Percentiles rank a stretch among this genome's conserved stretches.
Evolutionary conservation across 2,888 invertebrate genomes (phyloP).

Genomic region (Tenthredo amoena): DNA sequence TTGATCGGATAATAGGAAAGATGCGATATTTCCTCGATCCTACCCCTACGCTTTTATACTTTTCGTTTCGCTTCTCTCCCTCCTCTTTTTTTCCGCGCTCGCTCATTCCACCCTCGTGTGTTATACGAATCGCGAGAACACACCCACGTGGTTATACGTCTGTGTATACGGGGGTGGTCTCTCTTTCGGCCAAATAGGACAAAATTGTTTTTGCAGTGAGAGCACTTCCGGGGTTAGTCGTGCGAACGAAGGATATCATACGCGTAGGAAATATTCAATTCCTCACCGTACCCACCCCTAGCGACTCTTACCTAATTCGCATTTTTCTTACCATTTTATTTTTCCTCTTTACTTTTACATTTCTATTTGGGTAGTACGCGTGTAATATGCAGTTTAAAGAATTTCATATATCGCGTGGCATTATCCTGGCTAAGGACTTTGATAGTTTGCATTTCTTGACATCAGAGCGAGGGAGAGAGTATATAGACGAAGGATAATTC

Average conservation of each 20-base stretch:
- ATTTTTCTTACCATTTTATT: background rate
- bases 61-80: background rate
- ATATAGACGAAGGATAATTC: background rate
- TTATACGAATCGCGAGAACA: background rate
- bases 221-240: slow-evolving; percentile 15
- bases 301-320: background rate
- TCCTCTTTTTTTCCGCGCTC: background rate
- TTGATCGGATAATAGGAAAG: slow-evolving; percentile 48
- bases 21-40: slow-evolving; percentile 41
- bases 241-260: slow-evolving; percentile 17
- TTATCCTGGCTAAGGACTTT: background rate
- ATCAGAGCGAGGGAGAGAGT: background rate
- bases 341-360: background rate
- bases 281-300: background rate
- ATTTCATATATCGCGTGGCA: background rate
- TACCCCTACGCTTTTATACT: background rate
- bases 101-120: too few species aligned
- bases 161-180: background rate
- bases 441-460: background rate
- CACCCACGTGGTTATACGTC: background rate
- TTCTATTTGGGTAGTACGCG: too few species aligned
- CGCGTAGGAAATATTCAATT: slow-evolving; percentile 9
- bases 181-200: background rate
- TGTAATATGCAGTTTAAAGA: background rate
- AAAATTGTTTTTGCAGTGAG: slow-evolving; percentile 23